Percentiles rank a stretch among this genome's conserved stretches.
These are phyloP conservation scores for Drosophila triauraria DNA, from an alignment of 1,140 invertebrate species.

Conservation along the genomic window DNA sequence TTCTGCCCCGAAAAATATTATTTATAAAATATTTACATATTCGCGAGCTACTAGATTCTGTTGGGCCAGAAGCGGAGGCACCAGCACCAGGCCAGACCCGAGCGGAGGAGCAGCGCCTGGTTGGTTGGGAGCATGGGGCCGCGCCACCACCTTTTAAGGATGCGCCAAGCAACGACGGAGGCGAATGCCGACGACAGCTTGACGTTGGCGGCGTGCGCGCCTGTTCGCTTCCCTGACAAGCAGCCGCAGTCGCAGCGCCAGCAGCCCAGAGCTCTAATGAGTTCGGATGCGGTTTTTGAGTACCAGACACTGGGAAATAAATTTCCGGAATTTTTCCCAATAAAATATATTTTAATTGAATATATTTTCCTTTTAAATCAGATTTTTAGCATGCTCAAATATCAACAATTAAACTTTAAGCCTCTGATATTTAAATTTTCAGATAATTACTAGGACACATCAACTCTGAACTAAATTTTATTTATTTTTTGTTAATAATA, in stretches of 20 bases:
- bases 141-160: constrained; percentile 81
- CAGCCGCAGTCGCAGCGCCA: constrained; percentile 71
- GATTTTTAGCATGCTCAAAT: not conserved
- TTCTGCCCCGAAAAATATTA: constrained; percentile 69
- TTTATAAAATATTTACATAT: constrained; percentile 65
- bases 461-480: not conserved
- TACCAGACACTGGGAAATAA: not conserved
- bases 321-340: rapidly evolving
- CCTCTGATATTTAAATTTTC: not conserved
- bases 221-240: constrained; percentile 69
- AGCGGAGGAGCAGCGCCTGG: constrained; percentile 20
- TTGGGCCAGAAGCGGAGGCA: constrained; percentile 27
- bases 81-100: constrained; percentile 14
- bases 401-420: too few species aligned
- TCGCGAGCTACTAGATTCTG: constrained; percentile 13
- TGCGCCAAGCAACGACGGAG: constrained; percentile 56
- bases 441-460: not conserved
- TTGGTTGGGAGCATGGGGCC: constrained; percentile 52
- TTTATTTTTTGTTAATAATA: not conserved
- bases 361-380: not conserved
- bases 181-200: constrained; percentile 71
- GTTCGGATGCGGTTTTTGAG: constrained; percentile 17
- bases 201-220: constrained; percentile 59
- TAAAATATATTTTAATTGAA: not conserved
- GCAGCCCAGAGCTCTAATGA: constrained; percentile 19